phyloP scores from a whole-genome alignment of 2,888 invertebrate species.

The Eubasilissa splendida region DNA sequence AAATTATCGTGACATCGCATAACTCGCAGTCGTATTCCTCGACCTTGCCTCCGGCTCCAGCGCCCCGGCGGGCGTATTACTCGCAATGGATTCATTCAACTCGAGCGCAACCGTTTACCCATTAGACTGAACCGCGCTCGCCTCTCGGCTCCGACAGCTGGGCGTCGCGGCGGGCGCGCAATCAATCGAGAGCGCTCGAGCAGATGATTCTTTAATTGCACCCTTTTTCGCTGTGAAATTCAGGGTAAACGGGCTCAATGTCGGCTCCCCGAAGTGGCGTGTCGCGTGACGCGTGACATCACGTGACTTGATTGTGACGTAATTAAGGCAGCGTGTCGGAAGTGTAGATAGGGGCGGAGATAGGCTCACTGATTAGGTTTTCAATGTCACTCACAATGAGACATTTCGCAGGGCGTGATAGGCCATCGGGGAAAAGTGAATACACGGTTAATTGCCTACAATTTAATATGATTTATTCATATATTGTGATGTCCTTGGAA shows the following conservation, averaged over 20 bases:
- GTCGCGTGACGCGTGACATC: background rate
- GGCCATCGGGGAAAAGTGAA: too few species aligned
- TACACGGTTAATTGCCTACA: too few species aligned
- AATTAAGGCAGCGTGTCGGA: constrained; percentile 28
- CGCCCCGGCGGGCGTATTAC: background rate
- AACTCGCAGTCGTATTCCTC: background rate
- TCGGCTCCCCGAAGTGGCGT: background rate
- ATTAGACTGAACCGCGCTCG: too few species aligned
- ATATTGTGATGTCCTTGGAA: too few species aligned
- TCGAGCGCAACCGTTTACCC: background rate
- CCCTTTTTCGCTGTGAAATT: background rate
- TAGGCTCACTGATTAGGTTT: background rate
- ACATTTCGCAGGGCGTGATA: too few species aligned
- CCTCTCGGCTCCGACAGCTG: too few species aligned
- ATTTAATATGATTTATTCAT: too few species aligned
- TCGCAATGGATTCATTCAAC: constrained; percentile 12
- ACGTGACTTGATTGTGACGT: constrained; percentile 26
- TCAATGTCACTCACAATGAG: background rate
- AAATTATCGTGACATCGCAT: too few species aligned
- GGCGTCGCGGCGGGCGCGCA: too few species aligned
- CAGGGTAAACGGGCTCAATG: background rate
- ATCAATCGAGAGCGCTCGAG: background rate
- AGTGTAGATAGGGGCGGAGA: constrained; percentile 12
- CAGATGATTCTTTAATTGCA: constrained; percentile 7
- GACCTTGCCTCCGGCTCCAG: constrained; percentile 5